Percentiles rank a stretch among this genome's conserved stretches.
Conservation (phyloP, 2,113 vertebrate genomes). For the Erythrocercus mccallii region DNA sequence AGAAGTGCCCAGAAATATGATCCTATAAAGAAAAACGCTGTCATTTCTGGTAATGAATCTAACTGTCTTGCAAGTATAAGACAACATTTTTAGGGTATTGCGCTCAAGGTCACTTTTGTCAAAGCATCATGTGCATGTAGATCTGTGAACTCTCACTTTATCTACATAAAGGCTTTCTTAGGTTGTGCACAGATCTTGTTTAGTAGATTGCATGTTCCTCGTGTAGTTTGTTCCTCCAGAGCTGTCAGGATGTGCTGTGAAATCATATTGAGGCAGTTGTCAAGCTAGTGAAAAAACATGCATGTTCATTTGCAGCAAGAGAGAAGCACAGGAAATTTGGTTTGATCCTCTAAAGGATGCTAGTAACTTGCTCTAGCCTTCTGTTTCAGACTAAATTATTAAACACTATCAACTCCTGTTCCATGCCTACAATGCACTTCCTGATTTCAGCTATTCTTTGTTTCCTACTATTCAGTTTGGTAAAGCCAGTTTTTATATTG, state of each 20-base stretch:
- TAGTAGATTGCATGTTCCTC: not conserved
- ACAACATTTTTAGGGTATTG: not conserved
- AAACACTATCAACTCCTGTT: slow-evolving; percentile 35
- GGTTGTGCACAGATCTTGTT: not conserved
- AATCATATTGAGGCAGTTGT: not conserved
- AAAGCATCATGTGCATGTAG: not conserved
- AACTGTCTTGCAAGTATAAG: not conserved
- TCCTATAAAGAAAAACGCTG: not conserved
- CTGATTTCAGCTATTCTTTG: slow-evolving; percentile 52
- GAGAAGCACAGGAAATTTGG: slow-evolving; percentile 37
- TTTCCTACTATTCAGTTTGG: slow-evolving; percentile 65
- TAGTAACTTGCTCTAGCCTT: not conserved
- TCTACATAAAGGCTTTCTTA: not conserved
- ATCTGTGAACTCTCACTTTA: not conserved
- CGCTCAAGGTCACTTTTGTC: not conserved
- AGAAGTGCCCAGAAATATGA: not conserved
- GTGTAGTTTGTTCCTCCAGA: slow-evolving; percentile 9
- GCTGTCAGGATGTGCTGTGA: not conserved
- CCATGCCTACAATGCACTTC: slow-evolving; percentile 54
- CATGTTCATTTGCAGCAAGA: not conserved
- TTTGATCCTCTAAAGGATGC: slow-evolving; percentile 19
- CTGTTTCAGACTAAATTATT: slow-evolving; percentile 46
- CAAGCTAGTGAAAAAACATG: slow-evolving; percentile 28
- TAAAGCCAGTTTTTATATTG: slow-evolving; percentile 20
- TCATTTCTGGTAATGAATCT: not conserved